Evolutionary conservation across 2,797 vertebrate species (phyloP), one percentile per base, ranked within the genome.

Genomic region (Zenarchopterus dispar): DNA sequence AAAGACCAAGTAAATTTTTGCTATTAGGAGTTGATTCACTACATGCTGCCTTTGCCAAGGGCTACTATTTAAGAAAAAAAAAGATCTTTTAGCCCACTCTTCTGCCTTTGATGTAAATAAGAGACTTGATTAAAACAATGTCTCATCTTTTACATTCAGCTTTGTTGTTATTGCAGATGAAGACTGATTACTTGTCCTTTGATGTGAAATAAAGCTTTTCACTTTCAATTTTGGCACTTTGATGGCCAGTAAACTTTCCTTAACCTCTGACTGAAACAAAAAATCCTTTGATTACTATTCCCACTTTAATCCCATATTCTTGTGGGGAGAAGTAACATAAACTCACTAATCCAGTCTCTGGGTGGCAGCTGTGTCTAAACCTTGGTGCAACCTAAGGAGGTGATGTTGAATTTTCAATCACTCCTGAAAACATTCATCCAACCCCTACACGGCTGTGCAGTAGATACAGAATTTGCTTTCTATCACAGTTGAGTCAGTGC

Each of bases 401-500:
- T 43, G 49, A 59, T 68, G 50, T 66, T 51, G 67, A 62, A 62
- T 78, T 80, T 70, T 59, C 42, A 56, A 70, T 77, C 66, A 6
- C 51, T 50, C 56, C 74, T 73, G 53, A 70, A 67, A 68, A 67
- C 64, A 67, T 62, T 68, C 63, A 67, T 64, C 65, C 62, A 22
- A 46, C 28, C 63, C 72, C 42, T 45, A 39, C 61, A 47, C 60
- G 77, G 60, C 67, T 81, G 74, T 77, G 67, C 69, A 54, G 48
- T 8, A 67, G 73, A 68, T 68, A 60, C 50, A 50, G 58, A 61
- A 71, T 78, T 49, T 43, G 17, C 53, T 55, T 52, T 63, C 9
- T 63, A 52, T 61, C 58, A 70, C 56, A 63, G 36, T 62, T 11
- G 8, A 58, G 60, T 53, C 57, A 55, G 50, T 71, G 60, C 55